Evolutionary conservation across 1,140 invertebrate genomes (phyloP).

Genomic region (Muscidifurax raptorellus): DNA sequence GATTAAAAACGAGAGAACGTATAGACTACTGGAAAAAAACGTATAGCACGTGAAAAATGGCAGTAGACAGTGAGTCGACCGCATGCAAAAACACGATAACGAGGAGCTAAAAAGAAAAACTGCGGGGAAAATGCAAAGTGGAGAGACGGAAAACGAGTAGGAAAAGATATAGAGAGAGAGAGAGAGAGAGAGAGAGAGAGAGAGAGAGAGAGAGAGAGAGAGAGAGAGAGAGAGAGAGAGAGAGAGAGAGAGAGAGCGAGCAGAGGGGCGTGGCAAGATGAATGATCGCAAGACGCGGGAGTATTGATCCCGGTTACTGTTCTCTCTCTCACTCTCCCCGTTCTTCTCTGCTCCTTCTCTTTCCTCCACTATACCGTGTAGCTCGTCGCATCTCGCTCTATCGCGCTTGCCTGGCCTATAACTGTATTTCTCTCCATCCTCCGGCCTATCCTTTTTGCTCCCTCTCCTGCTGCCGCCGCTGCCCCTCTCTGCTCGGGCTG

Average conservation of each 20-base stretch:
- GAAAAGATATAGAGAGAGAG: conserved; percentile 55
- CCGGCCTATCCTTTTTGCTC: conserved; percentile 48
- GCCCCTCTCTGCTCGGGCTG: background rate
- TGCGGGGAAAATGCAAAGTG: conserved; percentile 33
- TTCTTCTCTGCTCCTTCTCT: conserved; percentile 58
- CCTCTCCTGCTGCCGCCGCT: background rate
- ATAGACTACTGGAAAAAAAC: background rate
- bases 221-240: conserved; percentile 56
- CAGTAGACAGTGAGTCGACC: background rate
- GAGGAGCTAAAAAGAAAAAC: background rate
- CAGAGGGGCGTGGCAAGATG: conserved; percentile 76
- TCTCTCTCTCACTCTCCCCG: conserved; percentile 59
- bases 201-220: conserved; percentile 66
- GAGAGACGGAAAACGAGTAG: conserved; percentile 56
- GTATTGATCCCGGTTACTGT: conserved; percentile 72
- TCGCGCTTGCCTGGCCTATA: conserved; percentile 21
- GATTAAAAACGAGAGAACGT: background rate
- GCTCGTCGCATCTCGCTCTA: conserved; percentile 37
- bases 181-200: conserved; percentile 58
- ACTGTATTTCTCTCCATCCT: conserved; percentile 54
- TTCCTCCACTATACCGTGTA: background rate
- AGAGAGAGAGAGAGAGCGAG: conserved; percentile 59
- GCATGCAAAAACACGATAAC: background rate
- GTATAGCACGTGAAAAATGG: background rate
- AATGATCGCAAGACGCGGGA: conserved; percentile 76